phyloP scores from a whole-genome alignment of 1,140 invertebrate genomes.

The Eumeta japonica region DNA sequence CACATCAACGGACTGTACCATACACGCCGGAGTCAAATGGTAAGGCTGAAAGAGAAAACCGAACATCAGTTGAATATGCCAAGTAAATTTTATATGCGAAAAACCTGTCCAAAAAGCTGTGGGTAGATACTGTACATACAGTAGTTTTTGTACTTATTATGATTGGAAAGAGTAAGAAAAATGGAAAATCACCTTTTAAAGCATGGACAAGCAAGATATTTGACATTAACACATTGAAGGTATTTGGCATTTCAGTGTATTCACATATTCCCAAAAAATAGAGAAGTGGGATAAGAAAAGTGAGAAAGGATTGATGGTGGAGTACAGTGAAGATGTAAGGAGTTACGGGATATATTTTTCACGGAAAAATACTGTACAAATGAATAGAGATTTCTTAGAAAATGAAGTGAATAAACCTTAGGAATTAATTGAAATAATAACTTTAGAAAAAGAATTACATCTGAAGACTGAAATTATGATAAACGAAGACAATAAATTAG shows the following conservation, averaged over 20 bases:
- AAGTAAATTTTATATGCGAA: constrained; percentile 20
- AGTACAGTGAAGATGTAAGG: constrained; percentile 31
- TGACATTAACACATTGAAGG: constrained; percentile 20
- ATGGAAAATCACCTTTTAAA: constrained; percentile 32
- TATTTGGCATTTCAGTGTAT: constrained; percentile 33
- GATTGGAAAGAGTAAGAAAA: constrained; percentile 25
- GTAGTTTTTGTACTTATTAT: constrained; percentile 38
- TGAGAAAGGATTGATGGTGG: constrained; percentile 31
- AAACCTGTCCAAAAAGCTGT: constrained; percentile 24
- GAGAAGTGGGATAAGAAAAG: constrained; percentile 31
- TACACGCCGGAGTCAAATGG: constrained; percentile 57
- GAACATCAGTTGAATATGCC: constrained; percentile 47
- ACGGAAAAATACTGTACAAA: constrained; percentile 13
- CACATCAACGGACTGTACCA: constrained; percentile 29
- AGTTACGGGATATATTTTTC: constrained; percentile 25
- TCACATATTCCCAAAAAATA: too few relatives aligned
- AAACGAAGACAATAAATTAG: too few relatives aligned
- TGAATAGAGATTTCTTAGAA: constrained; percentile 19
- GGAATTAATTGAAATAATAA: neutral
- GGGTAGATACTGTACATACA: constrained; percentile 39
- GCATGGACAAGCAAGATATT: constrained; percentile 21
- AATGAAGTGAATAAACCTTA: constrained; percentile 3
- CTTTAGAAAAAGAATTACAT: neutral
- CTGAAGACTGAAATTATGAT: neutral
- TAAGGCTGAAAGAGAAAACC: constrained; percentile 37